Evolutionary conservation across 2,113 vertebrate genomes (phyloP).

Genomic region (Paralichthys olivaceus): DNA sequence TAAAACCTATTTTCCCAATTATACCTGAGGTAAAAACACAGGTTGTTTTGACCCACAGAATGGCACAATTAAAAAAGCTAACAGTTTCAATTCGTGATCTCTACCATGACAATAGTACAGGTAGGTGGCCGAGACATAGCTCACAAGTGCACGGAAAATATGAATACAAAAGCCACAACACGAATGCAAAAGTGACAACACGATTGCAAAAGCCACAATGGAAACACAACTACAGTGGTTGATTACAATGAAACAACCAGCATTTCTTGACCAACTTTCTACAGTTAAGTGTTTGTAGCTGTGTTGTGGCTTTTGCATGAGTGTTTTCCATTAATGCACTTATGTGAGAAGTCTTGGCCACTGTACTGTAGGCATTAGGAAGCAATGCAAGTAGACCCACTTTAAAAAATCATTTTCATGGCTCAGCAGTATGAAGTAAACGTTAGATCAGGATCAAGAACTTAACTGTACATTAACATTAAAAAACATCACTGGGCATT

Average conservation of each 20-base stretch:
- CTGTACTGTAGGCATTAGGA: background rate
- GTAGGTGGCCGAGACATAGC: background rate
- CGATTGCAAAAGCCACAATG: background rate
- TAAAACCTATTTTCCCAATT: too few relatives aligned
- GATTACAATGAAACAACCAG: background rate
- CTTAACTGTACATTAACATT: background rate
- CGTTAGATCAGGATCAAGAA: background rate
- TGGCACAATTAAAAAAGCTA: background rate
- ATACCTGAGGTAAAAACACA: background rate
- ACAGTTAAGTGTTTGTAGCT: background rate
- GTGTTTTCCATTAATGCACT: background rate
- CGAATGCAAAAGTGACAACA: too few relatives aligned
- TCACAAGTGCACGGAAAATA: too few relatives aligned
- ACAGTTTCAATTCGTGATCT: background rate
- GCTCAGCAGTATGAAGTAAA: background rate
- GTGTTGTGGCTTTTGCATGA: background rate
- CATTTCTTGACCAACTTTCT: background rate
- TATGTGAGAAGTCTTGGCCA: background rate
- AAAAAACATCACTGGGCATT: constrained; percentile 5
- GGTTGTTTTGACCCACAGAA: constrained; percentile 9
- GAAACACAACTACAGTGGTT: background rate
- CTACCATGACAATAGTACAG: background rate
- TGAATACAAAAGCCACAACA: background rate
- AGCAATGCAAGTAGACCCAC: background rate
- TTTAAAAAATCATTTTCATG: background rate